These are phyloP conservation scores for Cyprinodon tularosa DNA, from an alignment of 2,113 vertebrate genomes.

Conservation along the genomic window DNA sequence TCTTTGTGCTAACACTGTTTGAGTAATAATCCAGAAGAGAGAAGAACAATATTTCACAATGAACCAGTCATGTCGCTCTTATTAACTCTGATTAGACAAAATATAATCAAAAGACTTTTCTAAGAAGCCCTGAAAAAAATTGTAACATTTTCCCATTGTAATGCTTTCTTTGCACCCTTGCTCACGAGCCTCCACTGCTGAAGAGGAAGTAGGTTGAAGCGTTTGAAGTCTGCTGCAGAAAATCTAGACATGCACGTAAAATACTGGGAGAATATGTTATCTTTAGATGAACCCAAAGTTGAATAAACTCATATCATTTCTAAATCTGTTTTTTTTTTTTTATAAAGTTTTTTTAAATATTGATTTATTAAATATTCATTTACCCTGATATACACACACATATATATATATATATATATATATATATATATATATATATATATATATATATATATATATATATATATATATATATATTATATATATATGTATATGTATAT, in stretches of 20 bases:
- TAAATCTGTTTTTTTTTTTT: too few relatives aligned
- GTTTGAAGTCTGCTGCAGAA: not conserved
- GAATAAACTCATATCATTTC: too few relatives aligned
- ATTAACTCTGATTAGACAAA: not conserved
- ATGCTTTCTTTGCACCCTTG: too few relatives aligned
- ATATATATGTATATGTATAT: too few relatives aligned
- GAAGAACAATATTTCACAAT: not conserved
- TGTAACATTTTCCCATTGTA: not conserved
- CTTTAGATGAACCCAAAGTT: too few relatives aligned
- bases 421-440: too few relatives aligned
- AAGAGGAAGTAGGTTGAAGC: not conserved
- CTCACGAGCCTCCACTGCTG: not conserved
- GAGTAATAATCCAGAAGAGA: not conserved
- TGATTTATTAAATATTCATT: not conserved
- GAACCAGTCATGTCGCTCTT: not conserved
- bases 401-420: too few relatives aligned
- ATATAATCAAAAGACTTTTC: not conserved
- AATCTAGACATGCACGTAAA: not conserved
- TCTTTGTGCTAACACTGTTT: not conserved
- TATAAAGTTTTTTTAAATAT: not conserved
- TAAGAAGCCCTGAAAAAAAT: not conserved
- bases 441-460: too few relatives aligned
- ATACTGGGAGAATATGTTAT: too few relatives aligned
- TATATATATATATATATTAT: too few relatives aligned
- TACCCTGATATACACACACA: not conserved